A percentile compares a stretch with the other conserved stretches of the same genome.
phyloP scores from a whole-genome alignment of 2,113 vertebrate genomes.

The Girardinichthys multiradiatus region DNA sequence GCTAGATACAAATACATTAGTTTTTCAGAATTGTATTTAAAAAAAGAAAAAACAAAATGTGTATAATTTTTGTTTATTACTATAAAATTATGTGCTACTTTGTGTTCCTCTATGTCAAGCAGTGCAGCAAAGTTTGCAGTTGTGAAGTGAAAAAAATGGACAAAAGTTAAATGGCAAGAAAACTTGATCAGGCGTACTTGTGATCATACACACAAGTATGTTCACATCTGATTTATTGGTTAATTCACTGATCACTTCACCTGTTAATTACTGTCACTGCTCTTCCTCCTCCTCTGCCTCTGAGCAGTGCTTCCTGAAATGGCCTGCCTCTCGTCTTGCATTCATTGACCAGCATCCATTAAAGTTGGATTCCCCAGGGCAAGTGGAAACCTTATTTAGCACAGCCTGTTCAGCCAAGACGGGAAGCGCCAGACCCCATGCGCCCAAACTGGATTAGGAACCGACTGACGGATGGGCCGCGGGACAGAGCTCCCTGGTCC shows the following conservation, averaged over 20 bases:
- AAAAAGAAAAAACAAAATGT: no score
- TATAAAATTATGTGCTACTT: neutral
- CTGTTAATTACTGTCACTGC: slow-evolving; percentile 63
- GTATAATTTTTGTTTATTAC: no score
- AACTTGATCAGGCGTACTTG: neutral
- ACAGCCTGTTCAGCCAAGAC: slow-evolving; percentile 76
- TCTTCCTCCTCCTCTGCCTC: slow-evolving; percentile 24
- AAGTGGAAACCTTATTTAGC: slow-evolving; percentile 80
- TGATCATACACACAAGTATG: no score
- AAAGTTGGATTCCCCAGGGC: slow-evolving; percentile 78
- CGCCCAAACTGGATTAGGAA: slow-evolving; percentile 80
- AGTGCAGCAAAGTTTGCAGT: neutral
- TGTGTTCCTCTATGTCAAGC: neutral
- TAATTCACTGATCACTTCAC: slow-evolving; percentile 54
- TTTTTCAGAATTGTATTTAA: neutral
- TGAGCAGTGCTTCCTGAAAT: slow-evolving; percentile 21
- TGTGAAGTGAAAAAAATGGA: neutral
- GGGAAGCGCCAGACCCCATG: slow-evolving; percentile 79
- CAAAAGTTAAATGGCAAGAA: neutral
- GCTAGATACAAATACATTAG: no score
- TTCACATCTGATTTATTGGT: slow-evolving; percentile 33
- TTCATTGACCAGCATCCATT: slow-evolving; percentile 80
- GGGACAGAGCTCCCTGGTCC: slow-evolving; percentile 76
- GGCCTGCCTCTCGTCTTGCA: slow-evolving; percentile 55
- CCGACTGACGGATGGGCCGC: slow-evolving; percentile 80